Percentiles rank a stretch among this genome's conserved stretches.
These are phyloP conservation scores for Cottus gobio DNA, from an alignment of 2,113 vertebrate genomes.

Conservation along the genomic window DNA sequence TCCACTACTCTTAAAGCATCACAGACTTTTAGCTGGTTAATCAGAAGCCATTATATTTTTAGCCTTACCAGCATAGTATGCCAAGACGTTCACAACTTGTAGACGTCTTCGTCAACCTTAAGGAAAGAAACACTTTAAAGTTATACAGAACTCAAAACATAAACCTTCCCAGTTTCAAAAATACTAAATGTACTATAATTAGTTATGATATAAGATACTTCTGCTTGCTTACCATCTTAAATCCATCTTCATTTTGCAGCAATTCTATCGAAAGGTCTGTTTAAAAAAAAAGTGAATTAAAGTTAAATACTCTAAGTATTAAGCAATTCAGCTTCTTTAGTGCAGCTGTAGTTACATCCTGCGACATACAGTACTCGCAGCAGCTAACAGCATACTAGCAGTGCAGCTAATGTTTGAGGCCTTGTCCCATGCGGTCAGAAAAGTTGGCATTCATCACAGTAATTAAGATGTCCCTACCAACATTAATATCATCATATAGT, in stretches of 20 bases:
- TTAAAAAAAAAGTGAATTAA: neutral
- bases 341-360: too few relatives aligned
- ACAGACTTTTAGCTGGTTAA: slow-evolving; percentile 14
- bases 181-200: too few relatives aligned
- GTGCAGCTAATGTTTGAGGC: neutral
- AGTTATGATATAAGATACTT: too few relatives aligned
- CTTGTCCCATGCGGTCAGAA: slow-evolving; percentile 79
- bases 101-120: too few relatives aligned
- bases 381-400: neutral
- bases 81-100: too few relatives aligned
- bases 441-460: slow-evolving; percentile 88
- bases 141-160: too few relatives aligned
- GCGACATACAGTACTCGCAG: rapidly evolving
- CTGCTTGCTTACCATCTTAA: too few relatives aligned
- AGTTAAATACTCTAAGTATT: too few relatives aligned
- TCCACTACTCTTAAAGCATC: slow-evolving; percentile 85
- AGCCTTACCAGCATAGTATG: neutral
- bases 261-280: neutral
- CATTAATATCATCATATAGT: slow-evolving; percentile 87
- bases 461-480: slow-evolving; percentile 99
- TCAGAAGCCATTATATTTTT: rapidly evolving
- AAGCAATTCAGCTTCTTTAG: too few relatives aligned
- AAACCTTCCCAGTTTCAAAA: too few relatives aligned
- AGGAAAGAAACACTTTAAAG: too few relatives aligned
- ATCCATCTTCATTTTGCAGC: too few relatives aligned